phyloP scores from a whole-genome alignment of 2,113 vertebrate genomes.

The Paralichthys olivaceus region DNA sequence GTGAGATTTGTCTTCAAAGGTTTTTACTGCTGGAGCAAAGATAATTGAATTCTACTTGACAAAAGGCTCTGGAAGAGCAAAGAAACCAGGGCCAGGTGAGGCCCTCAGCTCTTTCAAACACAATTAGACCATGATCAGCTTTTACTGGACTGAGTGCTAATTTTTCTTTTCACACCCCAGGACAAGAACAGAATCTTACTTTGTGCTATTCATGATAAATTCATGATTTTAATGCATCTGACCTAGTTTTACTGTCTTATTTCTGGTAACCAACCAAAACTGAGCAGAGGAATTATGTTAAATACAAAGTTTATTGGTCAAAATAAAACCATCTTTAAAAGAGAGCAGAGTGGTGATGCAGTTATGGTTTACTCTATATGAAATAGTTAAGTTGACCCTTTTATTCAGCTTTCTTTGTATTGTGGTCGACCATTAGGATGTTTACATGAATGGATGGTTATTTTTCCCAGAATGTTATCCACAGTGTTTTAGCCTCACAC shows the following conservation, averaged over 20 bases:
- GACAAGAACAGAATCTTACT: conserved; percentile 30
- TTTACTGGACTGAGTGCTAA: conserved; percentile 38
- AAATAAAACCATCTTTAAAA: too few relatives aligned
- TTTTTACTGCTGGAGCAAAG: conserved; percentile 45
- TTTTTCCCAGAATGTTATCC: too few relatives aligned
- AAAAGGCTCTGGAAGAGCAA: conserved; percentile 56
- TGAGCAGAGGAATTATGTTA: background rate
- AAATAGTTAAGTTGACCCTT: background rate
- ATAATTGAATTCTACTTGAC: conserved; percentile 63
- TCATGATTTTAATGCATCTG: background rate
- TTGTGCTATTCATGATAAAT: conserved; percentile 42
- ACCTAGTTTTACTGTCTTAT: background rate
- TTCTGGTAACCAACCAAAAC: background rate
- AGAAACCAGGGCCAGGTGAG: conserved; percentile 46
- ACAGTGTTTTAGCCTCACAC: too few relatives aligned
- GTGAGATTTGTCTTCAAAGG: conserved; percentile 55
- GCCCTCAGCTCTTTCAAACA: conserved; percentile 41
- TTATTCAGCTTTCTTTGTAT: too few relatives aligned
- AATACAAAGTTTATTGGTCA: too few relatives aligned
- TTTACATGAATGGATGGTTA: too few relatives aligned
- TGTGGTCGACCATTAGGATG: too few relatives aligned
- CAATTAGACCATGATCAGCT: conserved; percentile 55
- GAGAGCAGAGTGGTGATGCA: too few relatives aligned
- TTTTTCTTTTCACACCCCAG: conserved; percentile 53
- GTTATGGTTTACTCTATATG: background rate